phyloP scores from a whole-genome alignment of 2,113 vertebrate genomes.

The Numenius arquata region DNA sequence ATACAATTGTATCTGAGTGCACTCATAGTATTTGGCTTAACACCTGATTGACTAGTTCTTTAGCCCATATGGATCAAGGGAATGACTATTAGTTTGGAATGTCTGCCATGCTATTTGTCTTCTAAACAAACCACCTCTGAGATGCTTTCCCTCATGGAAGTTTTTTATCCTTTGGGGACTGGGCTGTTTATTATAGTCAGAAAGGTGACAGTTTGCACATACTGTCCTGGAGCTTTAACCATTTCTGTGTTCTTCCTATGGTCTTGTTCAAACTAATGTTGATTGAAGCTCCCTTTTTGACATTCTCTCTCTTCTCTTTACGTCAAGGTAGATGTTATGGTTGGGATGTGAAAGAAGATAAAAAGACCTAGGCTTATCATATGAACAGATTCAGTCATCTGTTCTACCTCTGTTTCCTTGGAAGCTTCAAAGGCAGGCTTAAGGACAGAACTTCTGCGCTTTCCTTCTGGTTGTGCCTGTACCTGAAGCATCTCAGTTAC shows the following conservation, averaged over 20 bases:
- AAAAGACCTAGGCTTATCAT: background rate
- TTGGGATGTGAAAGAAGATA: background rate
- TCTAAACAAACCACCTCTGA: background rate
- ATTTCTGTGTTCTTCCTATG: background rate
- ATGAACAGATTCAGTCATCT: background rate
- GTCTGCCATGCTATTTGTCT: background rate
- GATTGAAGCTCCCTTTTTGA: background rate
- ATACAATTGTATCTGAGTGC: background rate
- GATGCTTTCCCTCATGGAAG: background rate
- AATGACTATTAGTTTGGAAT: background rate
- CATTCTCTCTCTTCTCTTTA: background rate
- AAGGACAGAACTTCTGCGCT: background rate
- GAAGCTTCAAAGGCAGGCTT: background rate
- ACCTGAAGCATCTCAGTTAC: background rate
- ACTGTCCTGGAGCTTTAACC: background rate
- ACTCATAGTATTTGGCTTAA: background rate
- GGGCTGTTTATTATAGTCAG: background rate
- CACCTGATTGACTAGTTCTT: background rate
- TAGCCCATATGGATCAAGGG: background rate
- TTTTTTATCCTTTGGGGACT: background rate
- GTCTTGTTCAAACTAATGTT: background rate
- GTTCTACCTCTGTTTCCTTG: background rate
- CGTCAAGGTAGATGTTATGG: background rate
- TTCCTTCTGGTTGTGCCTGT: background rate
- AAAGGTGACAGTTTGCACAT: background rate